Conservation (phyloP, 2,797 vertebrate genomes). For the Cyclopterus lumpus region DNA sequence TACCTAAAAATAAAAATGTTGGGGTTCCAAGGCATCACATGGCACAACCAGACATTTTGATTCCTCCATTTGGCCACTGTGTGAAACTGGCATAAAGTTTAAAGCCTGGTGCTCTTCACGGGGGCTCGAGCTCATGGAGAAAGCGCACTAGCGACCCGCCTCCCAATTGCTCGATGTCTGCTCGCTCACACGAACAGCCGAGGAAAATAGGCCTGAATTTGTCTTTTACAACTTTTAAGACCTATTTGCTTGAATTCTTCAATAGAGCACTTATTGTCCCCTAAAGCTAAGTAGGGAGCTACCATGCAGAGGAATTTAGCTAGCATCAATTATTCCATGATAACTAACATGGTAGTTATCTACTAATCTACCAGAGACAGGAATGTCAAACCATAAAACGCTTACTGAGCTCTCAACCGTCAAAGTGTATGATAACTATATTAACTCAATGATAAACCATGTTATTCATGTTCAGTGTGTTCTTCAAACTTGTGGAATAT, state of each 20-base stretch:
- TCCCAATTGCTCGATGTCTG: no score
- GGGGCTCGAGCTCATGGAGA: no score
- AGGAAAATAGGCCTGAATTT: not conserved
- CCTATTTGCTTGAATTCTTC: not conserved
- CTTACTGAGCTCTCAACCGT: constrained; percentile 1
- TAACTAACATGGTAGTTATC: not conserved
- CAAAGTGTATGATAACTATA: not conserved
- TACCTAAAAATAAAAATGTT: not conserved
- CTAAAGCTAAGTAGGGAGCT: not conserved
- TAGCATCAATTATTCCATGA: not conserved
- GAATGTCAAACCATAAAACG: not conserved
- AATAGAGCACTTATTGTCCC: not conserved
- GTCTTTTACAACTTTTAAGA: not conserved
- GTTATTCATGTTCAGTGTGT: not conserved
- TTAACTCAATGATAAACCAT: not conserved
- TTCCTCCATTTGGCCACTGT: not conserved
- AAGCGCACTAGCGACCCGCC: no score
- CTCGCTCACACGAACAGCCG: not conserved
- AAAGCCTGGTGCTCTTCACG: not conserved
- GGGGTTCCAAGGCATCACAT: not conserved
- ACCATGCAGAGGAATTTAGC: not conserved
- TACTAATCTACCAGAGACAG: not conserved
- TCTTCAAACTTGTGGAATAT: not conserved
- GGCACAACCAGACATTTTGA: not conserved
- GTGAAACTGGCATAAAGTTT: not conserved